These are phyloP conservation scores for Lepidostoma basale DNA, from an alignment of 1,140 invertebrate species.

Conservation along the genomic window DNA sequence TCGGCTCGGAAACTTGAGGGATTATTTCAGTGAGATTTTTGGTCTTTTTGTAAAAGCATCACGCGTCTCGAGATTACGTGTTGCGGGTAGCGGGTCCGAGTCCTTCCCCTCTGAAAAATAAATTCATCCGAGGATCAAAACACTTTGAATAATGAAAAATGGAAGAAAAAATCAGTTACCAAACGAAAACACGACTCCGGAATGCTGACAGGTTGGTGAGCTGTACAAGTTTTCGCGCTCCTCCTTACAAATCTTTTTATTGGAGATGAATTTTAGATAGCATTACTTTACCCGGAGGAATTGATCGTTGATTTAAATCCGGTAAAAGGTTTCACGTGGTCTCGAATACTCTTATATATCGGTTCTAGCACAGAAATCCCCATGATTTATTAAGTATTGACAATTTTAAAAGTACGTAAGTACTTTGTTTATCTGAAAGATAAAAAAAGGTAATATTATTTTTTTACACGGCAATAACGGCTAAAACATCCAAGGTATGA, in stretches of 20 bases:
- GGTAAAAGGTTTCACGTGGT: too few species aligned
- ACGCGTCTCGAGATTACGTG: constrained; percentile 32
- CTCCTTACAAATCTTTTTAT: neutral
- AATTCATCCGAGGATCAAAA: constrained; percentile 30
- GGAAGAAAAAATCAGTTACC: constrained; percentile 7
- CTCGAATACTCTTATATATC: too few species aligned
- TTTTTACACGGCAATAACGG: too few species aligned
- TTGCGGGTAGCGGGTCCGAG: neutral
- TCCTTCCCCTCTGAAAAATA: constrained; percentile 17
- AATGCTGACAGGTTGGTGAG: neutral
- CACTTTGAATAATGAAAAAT: constrained; percentile 38
- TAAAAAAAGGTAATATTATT: too few species aligned
- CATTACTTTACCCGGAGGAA: too few species aligned
- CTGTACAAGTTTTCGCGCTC: neutral
- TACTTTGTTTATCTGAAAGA: too few species aligned
- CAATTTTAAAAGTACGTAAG: too few species aligned
- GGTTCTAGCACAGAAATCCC: too few species aligned
- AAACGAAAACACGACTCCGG: neutral
- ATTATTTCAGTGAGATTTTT: constrained; percentile 28
- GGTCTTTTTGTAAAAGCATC: constrained; percentile 22
- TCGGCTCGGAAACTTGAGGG: constrained; percentile 27
- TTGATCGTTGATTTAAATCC: too few species aligned
- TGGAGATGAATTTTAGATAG: neutral
- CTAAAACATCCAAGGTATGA: too few species aligned
- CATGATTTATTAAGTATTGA: too few species aligned